A percentile compares a stretch with the other conserved stretches of the same genome.
phyloP scores from a whole-genome alignment of 2,797 vertebrate genomes.

The Thalassophryne amazonica region DNA sequence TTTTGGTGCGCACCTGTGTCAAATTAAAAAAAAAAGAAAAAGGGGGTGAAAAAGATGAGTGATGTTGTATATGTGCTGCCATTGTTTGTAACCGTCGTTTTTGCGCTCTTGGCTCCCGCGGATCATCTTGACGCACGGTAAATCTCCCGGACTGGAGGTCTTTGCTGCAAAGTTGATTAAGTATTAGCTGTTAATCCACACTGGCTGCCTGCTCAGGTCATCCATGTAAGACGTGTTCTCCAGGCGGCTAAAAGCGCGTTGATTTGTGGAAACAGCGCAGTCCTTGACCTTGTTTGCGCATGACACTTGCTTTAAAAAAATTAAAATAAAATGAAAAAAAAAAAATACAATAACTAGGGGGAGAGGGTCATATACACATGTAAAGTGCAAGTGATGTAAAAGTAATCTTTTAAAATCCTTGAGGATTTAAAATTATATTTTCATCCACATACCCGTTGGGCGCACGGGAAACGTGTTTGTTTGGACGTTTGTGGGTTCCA shows the following conservation, averaged over 20 bases:
- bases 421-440: too few species aligned
- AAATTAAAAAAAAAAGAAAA: accelerated
- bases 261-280: slow-evolving; percentile 2
- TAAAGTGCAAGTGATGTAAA: too few species aligned
- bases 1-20: not conserved
- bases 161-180: slow-evolving; percentile 62
- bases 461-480: too few species aligned
- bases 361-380: too few species aligned
- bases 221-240: slow-evolving; percentile 50
- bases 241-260: slow-evolving; percentile 12
- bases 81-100: not conserved
- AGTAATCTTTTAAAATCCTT: too few species aligned
- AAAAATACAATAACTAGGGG: not conserved
- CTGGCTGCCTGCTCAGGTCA: slow-evolving; percentile 49
- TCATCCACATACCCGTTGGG: too few species aligned
- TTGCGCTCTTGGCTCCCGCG: not conserved
- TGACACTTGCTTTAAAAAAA: too few species aligned
- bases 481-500: too few species aligned
- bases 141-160: slow-evolving; percentile 31
- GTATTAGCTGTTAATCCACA: slow-evolving; percentile 65
- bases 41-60: not conserved
- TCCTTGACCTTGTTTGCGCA: slow-evolving; percentile 39
- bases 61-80: not conserved
- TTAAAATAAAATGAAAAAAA: too few species aligned
- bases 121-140: slow-evolving; percentile 32